Percentiles rank a stretch among this genome's conserved stretches.
These are phyloP conservation scores for Agrotis puta DNA, from an alignment of 2,888 invertebrate genomes.

Conservation along the genomic window DNA sequence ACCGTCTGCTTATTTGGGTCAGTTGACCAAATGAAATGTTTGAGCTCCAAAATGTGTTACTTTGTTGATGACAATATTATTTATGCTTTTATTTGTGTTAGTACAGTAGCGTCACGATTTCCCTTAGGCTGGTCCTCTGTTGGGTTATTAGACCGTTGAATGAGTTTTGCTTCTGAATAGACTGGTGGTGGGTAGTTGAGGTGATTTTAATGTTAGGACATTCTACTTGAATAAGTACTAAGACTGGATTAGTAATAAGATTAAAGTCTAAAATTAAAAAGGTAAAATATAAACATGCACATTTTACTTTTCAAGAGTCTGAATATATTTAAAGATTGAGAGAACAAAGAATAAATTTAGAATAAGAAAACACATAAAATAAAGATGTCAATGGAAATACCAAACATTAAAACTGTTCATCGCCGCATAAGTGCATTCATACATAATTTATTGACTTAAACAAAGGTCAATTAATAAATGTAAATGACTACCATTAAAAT, in stretches of 20 bases:
- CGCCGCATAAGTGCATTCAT: constrained; percentile 10
- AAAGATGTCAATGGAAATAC: constrained; percentile 1
- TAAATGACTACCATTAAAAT: constrained; percentile 32
- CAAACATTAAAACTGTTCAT: constrained; percentile 13
- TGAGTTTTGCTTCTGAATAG: background rate
- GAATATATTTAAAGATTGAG: too few species aligned
- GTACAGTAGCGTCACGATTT: constrained; percentile 18
- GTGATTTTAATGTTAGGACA: background rate
- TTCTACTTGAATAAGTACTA: background rate
- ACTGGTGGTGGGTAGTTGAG: too few species aligned
- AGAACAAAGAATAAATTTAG: background rate
- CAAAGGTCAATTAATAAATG: constrained; percentile 46
- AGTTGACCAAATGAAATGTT: constrained; percentile 44
- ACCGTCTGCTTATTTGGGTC: constrained; percentile 51
- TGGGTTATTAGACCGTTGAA: background rate
- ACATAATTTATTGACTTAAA: constrained; percentile 30
- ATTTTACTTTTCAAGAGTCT: background rate
- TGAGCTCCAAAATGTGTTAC: constrained; percentile 40
- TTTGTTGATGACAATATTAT: constrained; percentile 24
- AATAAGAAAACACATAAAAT: background rate
- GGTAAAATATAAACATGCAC: background rate
- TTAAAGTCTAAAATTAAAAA: background rate
- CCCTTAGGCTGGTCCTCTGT: background rate
- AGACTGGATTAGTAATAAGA: background rate
- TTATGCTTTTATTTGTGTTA: constrained; percentile 24